Conservation (phyloP, 2,113 vertebrate genomes). For the Dendrocopos noguchii region DNA sequence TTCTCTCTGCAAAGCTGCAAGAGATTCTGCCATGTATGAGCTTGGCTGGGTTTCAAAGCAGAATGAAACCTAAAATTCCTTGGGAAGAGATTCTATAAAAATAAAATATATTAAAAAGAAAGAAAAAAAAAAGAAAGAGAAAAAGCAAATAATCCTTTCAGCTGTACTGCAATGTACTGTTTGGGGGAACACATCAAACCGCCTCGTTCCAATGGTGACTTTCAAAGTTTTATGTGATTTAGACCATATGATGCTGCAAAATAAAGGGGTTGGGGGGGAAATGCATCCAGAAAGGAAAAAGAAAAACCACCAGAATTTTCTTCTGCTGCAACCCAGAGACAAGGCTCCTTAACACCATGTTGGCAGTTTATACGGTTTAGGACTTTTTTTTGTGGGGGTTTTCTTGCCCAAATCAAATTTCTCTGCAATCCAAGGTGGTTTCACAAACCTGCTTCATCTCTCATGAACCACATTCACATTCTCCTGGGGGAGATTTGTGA, state of each 20-base stretch:
- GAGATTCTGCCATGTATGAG: neutral
- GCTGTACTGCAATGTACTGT: slow-evolving; percentile 38
- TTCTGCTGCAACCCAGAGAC: neutral
- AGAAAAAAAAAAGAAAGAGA: neutral
- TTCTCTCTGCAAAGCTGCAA: neutral
- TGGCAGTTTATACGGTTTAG: neutral
- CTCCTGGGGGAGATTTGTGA: neutral
- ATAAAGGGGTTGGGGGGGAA: slow-evolving; percentile 42
- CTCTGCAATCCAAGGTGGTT: neutral
- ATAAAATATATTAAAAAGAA: neutral
- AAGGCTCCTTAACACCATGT: slow-evolving; percentile 27
- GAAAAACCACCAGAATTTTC: neutral
- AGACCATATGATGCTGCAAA: slow-evolving; percentile 58
- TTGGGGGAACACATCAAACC: slow-evolving; percentile 64
- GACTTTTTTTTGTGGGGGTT: neutral
- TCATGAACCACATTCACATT: neutral
- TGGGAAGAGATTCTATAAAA: slow-evolving; percentile 1
- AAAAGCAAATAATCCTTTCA: neutral
- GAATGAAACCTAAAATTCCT: slow-evolving; percentile 43
- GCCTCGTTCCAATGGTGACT: slow-evolving; percentile 46
- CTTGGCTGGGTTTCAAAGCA: slow-evolving; percentile 44
- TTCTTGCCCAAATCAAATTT: slow-evolving; percentile 27
- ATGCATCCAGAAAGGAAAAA: slow-evolving; percentile 22
- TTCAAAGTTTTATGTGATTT: slow-evolving; percentile 64
- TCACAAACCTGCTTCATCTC: neutral